Conservation (phyloP, 2,888 invertebrate species). For the Drosophila demipolita region DNA sequence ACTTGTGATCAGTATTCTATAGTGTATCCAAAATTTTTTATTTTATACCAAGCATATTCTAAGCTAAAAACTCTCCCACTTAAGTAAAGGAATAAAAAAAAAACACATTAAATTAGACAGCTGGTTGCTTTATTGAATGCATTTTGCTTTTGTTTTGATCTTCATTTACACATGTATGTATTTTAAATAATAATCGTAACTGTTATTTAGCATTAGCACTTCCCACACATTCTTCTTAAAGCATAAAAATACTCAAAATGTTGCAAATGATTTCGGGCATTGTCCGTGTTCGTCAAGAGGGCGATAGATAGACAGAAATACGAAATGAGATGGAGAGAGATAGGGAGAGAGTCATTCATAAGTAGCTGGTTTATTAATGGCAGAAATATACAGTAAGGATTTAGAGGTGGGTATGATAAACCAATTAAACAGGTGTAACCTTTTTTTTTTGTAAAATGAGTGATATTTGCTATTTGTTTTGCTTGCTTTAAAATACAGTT, state of each 20-base stretch:
- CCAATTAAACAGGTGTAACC: neutral
- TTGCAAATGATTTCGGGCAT: neutral
- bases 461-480: constrained; percentile 6
- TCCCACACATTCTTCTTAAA: constrained; percentile 15
- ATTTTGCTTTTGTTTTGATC: constrained; percentile 41
- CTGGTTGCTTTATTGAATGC: constrained; percentile 56
- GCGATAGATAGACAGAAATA: neutral
- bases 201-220: constrained; percentile 19
- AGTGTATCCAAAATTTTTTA: neutral
- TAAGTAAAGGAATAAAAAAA: neutral
- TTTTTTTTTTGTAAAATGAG: neutral
- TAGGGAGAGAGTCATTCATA: neutral
- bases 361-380: neutral
- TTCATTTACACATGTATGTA: constrained; percentile 43
- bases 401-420: neutral
- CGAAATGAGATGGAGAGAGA: neutral
- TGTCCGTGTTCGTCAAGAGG: neutral
- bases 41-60: neutral
- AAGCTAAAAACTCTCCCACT: neutral
- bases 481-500: constrained; percentile 47
- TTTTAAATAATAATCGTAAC: constrained; percentile 49
- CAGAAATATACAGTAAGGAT: constrained; percentile 1
- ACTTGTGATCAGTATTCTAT: neutral
- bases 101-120: constrained; percentile 17
- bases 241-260: neutral